These are phyloP conservation scores for Macaria liturata DNA, from an alignment of 2,888 invertebrate genomes.

Conservation along the genomic window DNA sequence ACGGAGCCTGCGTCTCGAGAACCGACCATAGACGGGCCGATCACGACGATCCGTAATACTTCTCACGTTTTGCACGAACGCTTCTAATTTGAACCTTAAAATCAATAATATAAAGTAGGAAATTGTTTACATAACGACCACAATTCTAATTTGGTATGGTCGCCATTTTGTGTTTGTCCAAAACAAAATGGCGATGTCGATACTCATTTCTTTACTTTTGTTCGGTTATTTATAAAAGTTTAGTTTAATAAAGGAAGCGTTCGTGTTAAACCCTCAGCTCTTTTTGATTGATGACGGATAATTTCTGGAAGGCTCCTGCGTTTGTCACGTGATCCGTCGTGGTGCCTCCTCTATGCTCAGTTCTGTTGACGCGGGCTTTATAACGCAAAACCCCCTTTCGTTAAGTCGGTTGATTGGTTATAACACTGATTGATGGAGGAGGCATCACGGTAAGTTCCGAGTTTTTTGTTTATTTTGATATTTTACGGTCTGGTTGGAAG, in stretches of 20 bases:
- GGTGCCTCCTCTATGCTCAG: conserved; percentile 81
- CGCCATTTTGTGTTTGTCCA: too few relatives aligned
- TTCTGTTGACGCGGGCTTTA: conserved; percentile 76
- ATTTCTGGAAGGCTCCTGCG: conserved; percentile 69
- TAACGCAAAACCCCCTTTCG: conserved; percentile 32
- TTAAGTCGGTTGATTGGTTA: conserved; percentile 33
- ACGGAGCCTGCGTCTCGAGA: conserved; percentile 74
- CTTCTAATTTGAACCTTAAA: conserved; percentile 6
- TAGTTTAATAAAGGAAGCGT: conserved; percentile 35
- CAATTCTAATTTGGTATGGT: too few relatives aligned
- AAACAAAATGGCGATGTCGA: too few relatives aligned
- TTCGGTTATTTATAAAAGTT: too few relatives aligned
- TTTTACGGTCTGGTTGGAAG: conserved; percentile 23
- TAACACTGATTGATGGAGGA: conserved; percentile 51
- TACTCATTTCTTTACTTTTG: too few relatives aligned
- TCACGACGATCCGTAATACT: conserved; percentile 68
- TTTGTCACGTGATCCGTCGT: conserved; percentile 61
- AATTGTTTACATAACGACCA: too few relatives aligned
- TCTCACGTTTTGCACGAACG: conserved; percentile 10
- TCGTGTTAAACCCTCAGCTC: conserved; percentile 43
- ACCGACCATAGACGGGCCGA: conserved; percentile 71
- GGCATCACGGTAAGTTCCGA: conserved; percentile 76
- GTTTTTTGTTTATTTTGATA: conserved; percentile 29
- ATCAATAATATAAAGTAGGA: too few relatives aligned
- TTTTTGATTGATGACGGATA: conserved; percentile 80